A percentile compares a stretch with the other conserved stretches of the same genome.
Evolutionary conservation across 92 coral and sea anemone species (phyloP).

Genomic region (Scolanthus callimorphus): DNA sequence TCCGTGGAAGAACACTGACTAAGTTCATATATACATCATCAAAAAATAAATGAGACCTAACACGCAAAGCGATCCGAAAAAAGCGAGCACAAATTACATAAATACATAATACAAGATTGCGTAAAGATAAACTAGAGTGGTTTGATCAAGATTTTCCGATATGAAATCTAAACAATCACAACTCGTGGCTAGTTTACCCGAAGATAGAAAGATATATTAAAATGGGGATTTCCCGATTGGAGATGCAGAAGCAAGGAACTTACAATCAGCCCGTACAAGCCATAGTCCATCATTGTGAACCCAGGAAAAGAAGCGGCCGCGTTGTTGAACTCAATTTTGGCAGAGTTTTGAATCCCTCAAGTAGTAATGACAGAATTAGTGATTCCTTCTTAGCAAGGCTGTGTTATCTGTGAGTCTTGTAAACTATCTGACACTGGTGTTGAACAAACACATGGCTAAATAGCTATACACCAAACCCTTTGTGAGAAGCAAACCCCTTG

Average conservation of each 20-base stretch:
- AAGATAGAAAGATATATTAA: too few relatives aligned
- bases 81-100: too few relatives aligned
- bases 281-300: conserved; percentile 28
- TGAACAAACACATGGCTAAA: background rate
- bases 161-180: too few relatives aligned
- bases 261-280: conserved; percentile 23
- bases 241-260: background rate
- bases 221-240: too few relatives aligned
- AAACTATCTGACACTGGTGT: background rate
- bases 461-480: background rate
- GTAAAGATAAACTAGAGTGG: too few relatives aligned
- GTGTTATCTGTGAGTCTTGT: background rate
- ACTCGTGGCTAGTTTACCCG: too few relatives aligned
- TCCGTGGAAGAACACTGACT: too few relatives aligned
- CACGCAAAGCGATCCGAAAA: too few relatives aligned
- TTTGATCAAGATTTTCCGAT: too few relatives aligned
- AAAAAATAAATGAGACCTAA: too few relatives aligned
- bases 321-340: conserved; percentile 4
- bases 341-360: background rate
- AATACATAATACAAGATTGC: too few relatives aligned
- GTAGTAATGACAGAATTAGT: background rate
- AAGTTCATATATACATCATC: too few relatives aligned
- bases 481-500: background rate
- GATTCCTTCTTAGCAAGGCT: background rate
- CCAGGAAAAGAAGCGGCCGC: conserved; percentile 2